These are phyloP conservation scores for Leptobrachium ailaonicum DNA, from an alignment of 2,113 vertebrate genomes.

Conservation along the genomic window DNA sequence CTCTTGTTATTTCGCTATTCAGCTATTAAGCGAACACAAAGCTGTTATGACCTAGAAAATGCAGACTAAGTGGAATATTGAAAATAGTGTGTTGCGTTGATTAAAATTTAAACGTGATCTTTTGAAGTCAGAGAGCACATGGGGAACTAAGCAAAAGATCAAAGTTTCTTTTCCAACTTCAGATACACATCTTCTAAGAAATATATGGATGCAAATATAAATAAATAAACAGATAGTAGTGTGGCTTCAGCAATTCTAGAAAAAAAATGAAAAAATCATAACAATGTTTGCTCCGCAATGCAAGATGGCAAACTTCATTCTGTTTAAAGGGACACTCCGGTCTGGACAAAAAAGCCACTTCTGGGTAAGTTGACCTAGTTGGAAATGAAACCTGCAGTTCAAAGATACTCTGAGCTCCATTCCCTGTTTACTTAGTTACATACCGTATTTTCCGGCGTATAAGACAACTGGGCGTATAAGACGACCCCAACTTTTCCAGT, in stretches of 20 bases:
- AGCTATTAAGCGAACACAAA: conserved; percentile 53
- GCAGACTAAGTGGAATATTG: conserved; percentile 54
- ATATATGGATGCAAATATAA: conserved; percentile 25
- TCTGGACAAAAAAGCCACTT: too few relatives aligned
- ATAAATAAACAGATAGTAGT: conserved; percentile 31
- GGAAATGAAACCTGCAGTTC: too few relatives aligned
- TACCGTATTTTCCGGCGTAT: too few relatives aligned
- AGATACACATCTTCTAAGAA: conserved; percentile 45
- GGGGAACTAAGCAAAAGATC: conserved; percentile 49
- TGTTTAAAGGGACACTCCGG: too few relatives aligned
- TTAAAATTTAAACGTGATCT: conserved; percentile 56
- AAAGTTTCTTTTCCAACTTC: conserved; percentile 51
- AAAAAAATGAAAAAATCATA: neutral
- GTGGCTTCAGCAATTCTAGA: conserved; percentile 42
- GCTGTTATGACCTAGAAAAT: conserved; percentile 54
- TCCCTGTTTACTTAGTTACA: too few relatives aligned
- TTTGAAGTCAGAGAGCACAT: conserved; percentile 54
- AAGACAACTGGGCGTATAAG: too few relatives aligned
- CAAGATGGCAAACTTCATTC: neutral
- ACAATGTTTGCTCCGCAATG: conserved; percentile 25
- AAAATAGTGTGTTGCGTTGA: conserved; percentile 53
- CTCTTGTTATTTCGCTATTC: conserved; percentile 39
- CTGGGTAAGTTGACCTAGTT: too few relatives aligned
- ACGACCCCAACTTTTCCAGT: too few relatives aligned
- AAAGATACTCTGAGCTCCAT: too few relatives aligned